Evolutionary conservation across 2,797 vertebrate species (phyloP).

Genomic region (Hypotaenidia philippensis): DNA sequence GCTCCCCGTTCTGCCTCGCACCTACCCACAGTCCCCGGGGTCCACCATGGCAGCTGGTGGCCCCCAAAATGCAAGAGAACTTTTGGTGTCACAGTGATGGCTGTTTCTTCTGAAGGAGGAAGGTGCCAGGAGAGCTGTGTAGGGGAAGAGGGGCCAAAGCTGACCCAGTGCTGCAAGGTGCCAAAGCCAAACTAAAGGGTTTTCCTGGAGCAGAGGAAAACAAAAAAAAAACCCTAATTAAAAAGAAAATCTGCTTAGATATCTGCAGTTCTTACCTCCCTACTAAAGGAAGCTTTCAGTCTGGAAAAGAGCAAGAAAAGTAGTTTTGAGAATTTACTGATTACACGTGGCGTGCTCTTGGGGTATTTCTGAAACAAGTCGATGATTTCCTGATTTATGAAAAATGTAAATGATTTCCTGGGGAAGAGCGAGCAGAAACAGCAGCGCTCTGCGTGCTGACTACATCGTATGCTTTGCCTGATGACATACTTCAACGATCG

Average conservation of each 20-base stretch:
- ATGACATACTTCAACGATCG: neutral
- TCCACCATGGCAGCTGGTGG: neutral
- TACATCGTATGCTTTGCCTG: accelerated
- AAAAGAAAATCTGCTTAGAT: neutral
- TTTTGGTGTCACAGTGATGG: accelerated
- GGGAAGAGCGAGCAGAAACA: neutral
- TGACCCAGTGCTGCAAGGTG: neutral
- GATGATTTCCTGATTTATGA: neutral
- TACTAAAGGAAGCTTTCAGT: neutral
- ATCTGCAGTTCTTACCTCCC: neutral
- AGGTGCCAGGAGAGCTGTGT: neutral
- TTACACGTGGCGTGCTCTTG: accelerated
- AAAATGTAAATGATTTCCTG: conserved; percentile 32
- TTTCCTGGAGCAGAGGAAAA: neutral
- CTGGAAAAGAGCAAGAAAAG: neutral
- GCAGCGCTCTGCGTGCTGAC: accelerated
- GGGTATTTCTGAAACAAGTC: conserved; percentile 4
- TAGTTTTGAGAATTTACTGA: neutral
- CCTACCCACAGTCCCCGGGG: accelerated
- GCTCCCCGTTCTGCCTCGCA: neutral
- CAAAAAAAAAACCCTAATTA: neutral
- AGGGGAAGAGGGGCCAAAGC: neutral
- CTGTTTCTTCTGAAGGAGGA: neutral
- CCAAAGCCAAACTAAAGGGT: neutral
- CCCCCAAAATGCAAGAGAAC: neutral